Conservation (phyloP, 2,888 invertebrate genomes). For the Phengaris alcon region DNA sequence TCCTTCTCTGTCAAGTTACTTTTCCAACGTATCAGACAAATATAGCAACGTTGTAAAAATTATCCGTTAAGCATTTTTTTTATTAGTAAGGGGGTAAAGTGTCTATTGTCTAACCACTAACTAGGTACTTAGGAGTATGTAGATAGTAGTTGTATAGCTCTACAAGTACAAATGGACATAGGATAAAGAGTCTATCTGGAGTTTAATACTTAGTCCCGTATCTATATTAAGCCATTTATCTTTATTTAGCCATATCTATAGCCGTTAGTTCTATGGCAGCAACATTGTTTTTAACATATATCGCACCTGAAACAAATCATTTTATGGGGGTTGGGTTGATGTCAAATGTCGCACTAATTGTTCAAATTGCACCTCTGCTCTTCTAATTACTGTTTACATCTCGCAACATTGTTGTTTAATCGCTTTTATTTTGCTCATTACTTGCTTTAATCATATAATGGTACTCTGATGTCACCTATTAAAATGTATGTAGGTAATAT, state of each 20-base stretch:
- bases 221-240: no score
- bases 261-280: neutral
- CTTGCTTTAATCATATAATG: constrained; percentile 16
- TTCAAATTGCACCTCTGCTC: constrained; percentile 62
- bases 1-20: no score
- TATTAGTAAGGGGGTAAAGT: no score
- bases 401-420: constrained; percentile 34
- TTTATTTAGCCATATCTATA: neutral
- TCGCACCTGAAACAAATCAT: constrained; percentile 11
- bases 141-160: no score
- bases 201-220: no score
- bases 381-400: constrained; percentile 48
- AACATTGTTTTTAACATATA: constrained; percentile 26
- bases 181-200: no score
- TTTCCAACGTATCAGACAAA: no score
- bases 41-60: no score
- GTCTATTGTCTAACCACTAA: no score
- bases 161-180: no score
- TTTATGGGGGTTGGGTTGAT: constrained; percentile 44
- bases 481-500: constrained; percentile 17
- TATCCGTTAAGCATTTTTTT: no score
- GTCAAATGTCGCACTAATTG: constrained; percentile 75
- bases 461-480: neutral
- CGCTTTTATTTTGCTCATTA: constrained; percentile 31
- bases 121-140: no score